These are phyloP conservation scores for Paramormyrops kingsleyae DNA, from an alignment of 2,113 vertebrate species.

Conservation along the genomic window DNA sequence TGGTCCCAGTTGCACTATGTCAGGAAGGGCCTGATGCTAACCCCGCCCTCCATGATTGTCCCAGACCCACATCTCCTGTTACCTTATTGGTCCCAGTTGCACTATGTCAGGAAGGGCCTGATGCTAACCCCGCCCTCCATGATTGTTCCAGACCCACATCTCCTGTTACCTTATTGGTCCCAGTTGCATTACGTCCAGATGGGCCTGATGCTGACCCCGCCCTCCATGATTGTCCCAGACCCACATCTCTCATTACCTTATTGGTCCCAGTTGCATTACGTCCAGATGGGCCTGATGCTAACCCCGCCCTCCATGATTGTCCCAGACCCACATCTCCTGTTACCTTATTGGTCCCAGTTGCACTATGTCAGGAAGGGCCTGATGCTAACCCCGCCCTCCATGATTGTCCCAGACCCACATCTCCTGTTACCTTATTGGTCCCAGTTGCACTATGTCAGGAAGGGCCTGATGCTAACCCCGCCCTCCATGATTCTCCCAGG, in stretches of 20 bases:
- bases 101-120: no score
- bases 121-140: no score
- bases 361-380: fast-evolving
- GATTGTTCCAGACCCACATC: no score
- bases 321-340: neutral
- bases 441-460: neutral
- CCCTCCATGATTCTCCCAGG: neutral
- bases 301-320: neutral
- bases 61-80: no score
- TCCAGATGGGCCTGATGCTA: fast-evolving
- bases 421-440: neutral
- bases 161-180: no score
- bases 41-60: neutral
- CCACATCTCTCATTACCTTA: neutral
- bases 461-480: neutral
- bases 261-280: neutral
- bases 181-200: no score
- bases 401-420: neutral
- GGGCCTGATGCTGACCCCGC: no score
- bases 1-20: neutral
- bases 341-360: neutral
- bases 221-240: no score
- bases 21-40: no score
- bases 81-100: no score
- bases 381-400: no score